Conservation (phyloP, 2,888 invertebrate genomes). For the Cenopis cana region DNA sequence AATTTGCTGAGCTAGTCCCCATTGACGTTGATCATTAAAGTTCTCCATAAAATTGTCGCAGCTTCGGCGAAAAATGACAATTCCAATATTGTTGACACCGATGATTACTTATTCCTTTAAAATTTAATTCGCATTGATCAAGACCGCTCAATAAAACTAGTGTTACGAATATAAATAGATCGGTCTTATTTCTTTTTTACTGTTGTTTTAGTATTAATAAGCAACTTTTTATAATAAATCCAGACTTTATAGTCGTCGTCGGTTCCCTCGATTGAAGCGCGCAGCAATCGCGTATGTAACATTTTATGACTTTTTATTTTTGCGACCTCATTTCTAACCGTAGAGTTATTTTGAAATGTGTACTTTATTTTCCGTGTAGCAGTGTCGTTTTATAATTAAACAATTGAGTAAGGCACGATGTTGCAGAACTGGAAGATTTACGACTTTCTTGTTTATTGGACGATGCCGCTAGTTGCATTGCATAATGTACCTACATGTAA, state of each 20-base stretch:
- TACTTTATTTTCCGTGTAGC: conserved; percentile 4
- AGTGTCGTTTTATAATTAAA: conserved; percentile 1
- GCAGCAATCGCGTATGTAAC: conserved; percentile 52
- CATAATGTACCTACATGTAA: conserved; percentile 39
- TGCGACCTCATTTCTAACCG: conserved; percentile 2
- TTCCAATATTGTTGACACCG: not conserved
- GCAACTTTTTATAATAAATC: conserved; percentile 82
- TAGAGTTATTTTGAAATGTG: not conserved
- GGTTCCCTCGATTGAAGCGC: conserved; percentile 62
- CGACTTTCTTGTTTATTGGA: conserved; percentile 37
- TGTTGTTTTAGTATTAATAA: conserved; percentile 77
- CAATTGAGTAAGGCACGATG: not conserved
- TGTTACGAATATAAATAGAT: conserved; percentile 76
- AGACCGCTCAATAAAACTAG: conserved; percentile 51
- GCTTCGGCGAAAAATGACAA: too few species aligned
- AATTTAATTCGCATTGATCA: conserved; percentile 53
- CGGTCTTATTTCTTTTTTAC: conserved; percentile 79
- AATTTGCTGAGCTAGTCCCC: not conserved
- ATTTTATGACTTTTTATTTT: conserved; percentile 13
- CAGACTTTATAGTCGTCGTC: conserved; percentile 67
- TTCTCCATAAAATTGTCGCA: too few species aligned
- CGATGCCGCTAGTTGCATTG: conserved; percentile 31
- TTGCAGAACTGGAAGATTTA: conserved; percentile 12
- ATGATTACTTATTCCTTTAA: not conserved
- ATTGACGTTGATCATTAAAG: not conserved